phyloP scores from a whole-genome alignment of 92 coral and sea anemone genomes.

The Epizoanthus rinbou region DNA sequence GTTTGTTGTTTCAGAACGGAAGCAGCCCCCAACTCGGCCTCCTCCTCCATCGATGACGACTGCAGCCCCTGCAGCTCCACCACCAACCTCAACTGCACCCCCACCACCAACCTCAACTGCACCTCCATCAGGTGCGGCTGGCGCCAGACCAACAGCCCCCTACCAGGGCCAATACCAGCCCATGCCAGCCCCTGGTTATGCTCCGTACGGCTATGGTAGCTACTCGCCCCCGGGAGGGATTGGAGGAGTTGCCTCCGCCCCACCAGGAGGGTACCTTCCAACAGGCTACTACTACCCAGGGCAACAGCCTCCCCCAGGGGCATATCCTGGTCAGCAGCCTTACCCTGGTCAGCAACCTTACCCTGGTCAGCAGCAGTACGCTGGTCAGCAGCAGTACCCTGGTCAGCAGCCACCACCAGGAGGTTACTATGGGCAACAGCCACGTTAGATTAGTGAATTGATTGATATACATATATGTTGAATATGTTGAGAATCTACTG shows the following conservation, averaged over 20 bases:
- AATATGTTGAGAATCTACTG: background rate
- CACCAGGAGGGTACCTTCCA: slow-evolving; percentile 51
- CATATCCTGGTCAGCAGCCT: slow-evolving; percentile 54
- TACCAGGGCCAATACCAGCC: slow-evolving; percentile 84
- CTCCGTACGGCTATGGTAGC: slow-evolving; percentile 89
- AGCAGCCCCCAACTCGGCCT: slow-evolving; percentile 77
- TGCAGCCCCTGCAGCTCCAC: slow-evolving; percentile 47
- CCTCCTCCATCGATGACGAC: slow-evolving; percentile 73
- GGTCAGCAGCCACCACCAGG: slow-evolving; percentile 45
- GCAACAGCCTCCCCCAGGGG: slow-evolving; percentile 73
- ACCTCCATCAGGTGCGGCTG: slow-evolving; percentile 60
- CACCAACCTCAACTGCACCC: slow-evolving; percentile 57
- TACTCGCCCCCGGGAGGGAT: slow-evolving; percentile 75
- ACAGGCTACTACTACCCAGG: slow-evolving; percentile 86
- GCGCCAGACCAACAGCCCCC: slow-evolving; percentile 65
- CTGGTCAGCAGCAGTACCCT: slow-evolving; percentile 44
- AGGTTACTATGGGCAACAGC: slow-evolving; percentile 39
- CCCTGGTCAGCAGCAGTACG: slow-evolving; percentile 41
- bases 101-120: slow-evolving; percentile 52
- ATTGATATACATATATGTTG: background rate
- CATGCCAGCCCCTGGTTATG: slow-evolving; percentile 91
- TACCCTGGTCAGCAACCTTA: slow-evolving; percentile 46
- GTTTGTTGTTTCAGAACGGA: slow-evolving; percentile 52
- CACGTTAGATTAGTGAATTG: slow-evolving; percentile 5
- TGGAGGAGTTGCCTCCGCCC: slow-evolving; percentile 58